These are phyloP conservation scores for Tupaia tana DNA, from an alignment of 2,113 vertebrate genomes.

Conservation along the genomic window DNA sequence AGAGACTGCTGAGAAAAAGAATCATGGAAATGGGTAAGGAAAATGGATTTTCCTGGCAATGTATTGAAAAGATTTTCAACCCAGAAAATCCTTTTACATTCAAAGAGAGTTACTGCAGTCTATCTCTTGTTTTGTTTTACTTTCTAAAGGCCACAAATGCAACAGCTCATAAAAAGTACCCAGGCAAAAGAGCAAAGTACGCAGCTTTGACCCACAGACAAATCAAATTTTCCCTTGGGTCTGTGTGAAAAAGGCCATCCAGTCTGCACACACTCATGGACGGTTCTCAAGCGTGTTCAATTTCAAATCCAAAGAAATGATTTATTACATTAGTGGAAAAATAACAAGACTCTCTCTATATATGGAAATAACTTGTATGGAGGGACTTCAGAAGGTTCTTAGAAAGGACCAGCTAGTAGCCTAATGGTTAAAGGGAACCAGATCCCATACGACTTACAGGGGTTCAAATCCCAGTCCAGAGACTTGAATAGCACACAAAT, in stretches of 20 bases:
- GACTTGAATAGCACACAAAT: no score
- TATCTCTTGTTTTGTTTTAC: neutral
- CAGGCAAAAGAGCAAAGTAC: neutral
- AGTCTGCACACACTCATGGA: neutral
- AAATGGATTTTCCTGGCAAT: neutral
- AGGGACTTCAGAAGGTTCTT: no score
- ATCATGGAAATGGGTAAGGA: neutral
- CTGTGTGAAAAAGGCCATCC: neutral
- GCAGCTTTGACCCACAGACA: neutral
- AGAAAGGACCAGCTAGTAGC: no score
- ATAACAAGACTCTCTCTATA: neutral
- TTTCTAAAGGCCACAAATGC: neutral
- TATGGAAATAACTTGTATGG: neutral
- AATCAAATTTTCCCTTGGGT: neutral
- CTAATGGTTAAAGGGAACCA: no score
- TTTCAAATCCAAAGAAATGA: neutral
- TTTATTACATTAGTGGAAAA: neutral
- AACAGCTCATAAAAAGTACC: neutral
- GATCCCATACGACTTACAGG: no score
- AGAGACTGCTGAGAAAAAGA: neutral
- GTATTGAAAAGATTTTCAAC: neutral
- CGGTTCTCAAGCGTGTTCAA: rapidly evolving
- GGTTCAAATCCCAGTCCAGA: no score
- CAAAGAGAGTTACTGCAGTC: neutral
- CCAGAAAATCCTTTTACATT: neutral